These are phyloP conservation scores for Sebastolobus altivelis DNA, from an alignment of 2,797 vertebrate genomes.

Conservation along the genomic window DNA sequence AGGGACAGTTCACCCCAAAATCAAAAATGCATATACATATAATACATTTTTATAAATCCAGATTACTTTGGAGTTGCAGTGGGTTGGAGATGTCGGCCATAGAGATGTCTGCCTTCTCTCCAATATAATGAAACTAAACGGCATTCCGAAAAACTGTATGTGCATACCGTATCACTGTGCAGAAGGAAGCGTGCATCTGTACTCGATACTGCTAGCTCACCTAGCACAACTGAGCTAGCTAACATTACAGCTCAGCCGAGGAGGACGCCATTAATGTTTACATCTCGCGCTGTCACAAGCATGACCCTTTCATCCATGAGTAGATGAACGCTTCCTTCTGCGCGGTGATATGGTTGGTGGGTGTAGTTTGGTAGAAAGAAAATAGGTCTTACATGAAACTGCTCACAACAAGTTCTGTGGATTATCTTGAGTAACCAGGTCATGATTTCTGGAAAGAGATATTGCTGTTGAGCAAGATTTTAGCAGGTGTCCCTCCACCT, in stretches of 20 bases:
- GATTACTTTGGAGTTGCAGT: background rate
- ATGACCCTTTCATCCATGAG: background rate
- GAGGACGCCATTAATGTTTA: too few species aligned
- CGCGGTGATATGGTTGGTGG: too few species aligned
- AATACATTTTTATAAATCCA: background rate
- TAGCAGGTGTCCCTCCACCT: too few species aligned
- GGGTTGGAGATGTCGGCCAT: background rate
- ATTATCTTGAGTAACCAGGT: background rate
- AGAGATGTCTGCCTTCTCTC: background rate
- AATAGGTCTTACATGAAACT: background rate
- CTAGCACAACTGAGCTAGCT: too few species aligned
- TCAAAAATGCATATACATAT: background rate
- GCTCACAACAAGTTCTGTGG: background rate
- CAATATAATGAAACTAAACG: background rate
- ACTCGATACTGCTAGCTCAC: too few species aligned
- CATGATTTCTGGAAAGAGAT: background rate
- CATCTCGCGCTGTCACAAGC: background rate
- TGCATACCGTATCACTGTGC: too few species aligned
- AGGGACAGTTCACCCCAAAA: background rate
- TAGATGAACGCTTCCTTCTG: background rate
- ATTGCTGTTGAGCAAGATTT: background rate
- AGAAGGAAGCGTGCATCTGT: too few species aligned
- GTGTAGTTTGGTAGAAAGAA: background rate
- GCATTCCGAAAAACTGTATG: background rate
- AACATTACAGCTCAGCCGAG: too few species aligned